These are phyloP conservation scores for Opisthocomus hoazin DNA, from an alignment of 2,113 vertebrate genomes.

Conservation along the genomic window DNA sequence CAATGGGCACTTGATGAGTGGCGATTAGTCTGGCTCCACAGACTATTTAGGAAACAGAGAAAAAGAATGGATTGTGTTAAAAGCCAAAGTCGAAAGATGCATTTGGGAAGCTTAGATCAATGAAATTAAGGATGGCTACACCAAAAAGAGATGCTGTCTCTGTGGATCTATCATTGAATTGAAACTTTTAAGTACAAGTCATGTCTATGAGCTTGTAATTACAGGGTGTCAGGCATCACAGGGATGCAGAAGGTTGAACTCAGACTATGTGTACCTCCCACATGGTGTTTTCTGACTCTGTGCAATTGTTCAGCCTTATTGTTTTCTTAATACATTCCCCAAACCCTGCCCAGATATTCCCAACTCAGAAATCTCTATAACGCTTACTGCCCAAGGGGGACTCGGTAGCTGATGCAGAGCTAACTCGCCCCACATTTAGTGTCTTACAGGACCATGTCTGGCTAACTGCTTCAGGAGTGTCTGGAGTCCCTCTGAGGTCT, in stretches of 20 bases:
- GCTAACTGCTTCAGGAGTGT: background rate
- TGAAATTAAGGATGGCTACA: slow-evolving; percentile 22
- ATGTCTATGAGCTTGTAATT: slow-evolving; percentile 17
- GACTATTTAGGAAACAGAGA: slow-evolving; percentile 40
- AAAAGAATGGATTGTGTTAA: slow-evolving; percentile 42
- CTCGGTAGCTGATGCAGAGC: background rate
- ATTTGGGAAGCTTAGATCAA: slow-evolving; percentile 47
- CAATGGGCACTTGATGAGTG: slow-evolving; percentile 44
- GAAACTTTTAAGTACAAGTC: slow-evolving; percentile 7
- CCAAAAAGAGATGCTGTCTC: slow-evolving; percentile 10
- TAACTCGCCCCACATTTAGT: background rate
- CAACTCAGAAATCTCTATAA: background rate
- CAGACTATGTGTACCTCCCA: background rate
- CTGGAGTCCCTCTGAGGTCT: background rate
- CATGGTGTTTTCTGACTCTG: background rate
- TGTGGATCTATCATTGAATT: background rate
- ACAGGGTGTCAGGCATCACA: slow-evolving; percentile 18
- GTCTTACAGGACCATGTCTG: background rate
- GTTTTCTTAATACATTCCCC: background rate
- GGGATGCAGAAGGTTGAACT: background rate
- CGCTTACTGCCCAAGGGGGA: background rate
- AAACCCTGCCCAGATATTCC: background rate
- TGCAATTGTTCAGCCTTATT: background rate
- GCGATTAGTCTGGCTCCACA: slow-evolving; percentile 56
- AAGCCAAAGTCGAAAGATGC: slow-evolving; percentile 28